Conservation (phyloP, 53 echinoderm and acorn worm genomes). For the Paelopatides confundens region DNA sequence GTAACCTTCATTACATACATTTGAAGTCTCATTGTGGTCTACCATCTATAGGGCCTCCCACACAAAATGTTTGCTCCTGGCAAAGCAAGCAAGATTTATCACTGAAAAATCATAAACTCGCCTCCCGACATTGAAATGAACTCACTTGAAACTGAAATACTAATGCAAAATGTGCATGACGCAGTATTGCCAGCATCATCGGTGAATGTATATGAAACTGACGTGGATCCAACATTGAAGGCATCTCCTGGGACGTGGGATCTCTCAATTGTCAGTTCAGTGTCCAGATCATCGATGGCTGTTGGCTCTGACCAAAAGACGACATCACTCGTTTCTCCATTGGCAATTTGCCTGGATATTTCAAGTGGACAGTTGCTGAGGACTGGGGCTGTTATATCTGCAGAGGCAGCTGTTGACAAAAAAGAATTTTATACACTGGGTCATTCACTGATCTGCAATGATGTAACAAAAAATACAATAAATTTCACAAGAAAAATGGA, state of each 20-base stretch:
- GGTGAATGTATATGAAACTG: constrained; percentile 79
- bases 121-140: no score
- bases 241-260: constrained; percentile 44
- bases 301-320: constrained; percentile 79
- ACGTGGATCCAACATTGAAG: constrained; percentile 66
- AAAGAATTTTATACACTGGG: neutral
- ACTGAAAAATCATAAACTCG: no score
- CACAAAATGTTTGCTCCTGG: no score
- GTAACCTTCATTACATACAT: no score
- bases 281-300: constrained; percentile 67
- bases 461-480: neutral
- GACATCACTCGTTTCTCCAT: neutral
- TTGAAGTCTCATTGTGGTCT: no score
- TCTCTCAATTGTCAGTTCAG: neutral
- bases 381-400: constrained; percentile 59
- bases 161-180: constrained; percentile 62
- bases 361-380: constrained; percentile 61
- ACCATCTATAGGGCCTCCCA: no score
- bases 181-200: constrained; percentile 68
- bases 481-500: neutral
- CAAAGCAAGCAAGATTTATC: no score
- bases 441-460: neutral
- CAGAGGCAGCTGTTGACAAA: neutral
- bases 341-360: constrained; percentile 27
- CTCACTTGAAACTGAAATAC: constrained; percentile 43